A percentile compares a stretch with the other conserved stretches of the same genome.
phyloP scores from a whole-genome alignment of 2,888 invertebrate species.

The Dynastes hyllus region DNA sequence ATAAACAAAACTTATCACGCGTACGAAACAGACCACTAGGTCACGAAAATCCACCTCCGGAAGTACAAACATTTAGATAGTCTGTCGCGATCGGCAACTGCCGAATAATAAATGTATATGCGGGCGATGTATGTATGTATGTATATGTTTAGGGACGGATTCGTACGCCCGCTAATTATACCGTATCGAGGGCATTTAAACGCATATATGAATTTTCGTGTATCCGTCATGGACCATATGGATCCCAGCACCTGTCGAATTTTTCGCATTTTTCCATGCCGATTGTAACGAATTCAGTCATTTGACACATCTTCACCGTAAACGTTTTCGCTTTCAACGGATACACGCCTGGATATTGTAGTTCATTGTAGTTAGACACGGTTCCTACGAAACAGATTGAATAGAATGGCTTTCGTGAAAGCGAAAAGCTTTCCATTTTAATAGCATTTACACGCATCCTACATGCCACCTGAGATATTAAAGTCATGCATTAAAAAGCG shows the following conservation, averaged over 20 bases:
- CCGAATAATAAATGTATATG: conserved; percentile 52
- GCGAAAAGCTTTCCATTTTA: conserved; percentile 20
- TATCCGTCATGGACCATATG: conserved; percentile 55
- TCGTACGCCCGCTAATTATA: conserved; percentile 56
- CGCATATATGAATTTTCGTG: conserved; percentile 48
- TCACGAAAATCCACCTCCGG: conserved; percentile 54
- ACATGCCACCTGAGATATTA: not conserved
- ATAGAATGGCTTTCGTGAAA: not conserved
- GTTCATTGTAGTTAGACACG: conserved; percentile 32
- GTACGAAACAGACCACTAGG: conserved; percentile 25
- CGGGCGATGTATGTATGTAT: conserved; percentile 51
- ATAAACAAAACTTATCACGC: not conserved
- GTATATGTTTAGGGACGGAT: conserved; percentile 55
- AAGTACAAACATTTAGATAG: conserved; percentile 53
- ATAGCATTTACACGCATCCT: not conserved
- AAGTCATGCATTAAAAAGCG: not conserved
- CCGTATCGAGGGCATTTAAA: conserved; percentile 51
- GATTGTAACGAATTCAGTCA: conserved; percentile 42
- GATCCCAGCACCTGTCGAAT: conserved; percentile 55
- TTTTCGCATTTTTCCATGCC: conserved; percentile 48
- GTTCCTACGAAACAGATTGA: conserved; percentile 24
- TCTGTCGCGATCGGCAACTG: conserved; percentile 50
- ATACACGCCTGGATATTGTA: not conserved
- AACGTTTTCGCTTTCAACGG: conserved; percentile 28
- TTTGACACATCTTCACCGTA: conserved; percentile 32